Evolutionary conservation across 2,888 invertebrate genomes (phyloP).

Genomic region (Lepidochrysops patricia): DNA sequence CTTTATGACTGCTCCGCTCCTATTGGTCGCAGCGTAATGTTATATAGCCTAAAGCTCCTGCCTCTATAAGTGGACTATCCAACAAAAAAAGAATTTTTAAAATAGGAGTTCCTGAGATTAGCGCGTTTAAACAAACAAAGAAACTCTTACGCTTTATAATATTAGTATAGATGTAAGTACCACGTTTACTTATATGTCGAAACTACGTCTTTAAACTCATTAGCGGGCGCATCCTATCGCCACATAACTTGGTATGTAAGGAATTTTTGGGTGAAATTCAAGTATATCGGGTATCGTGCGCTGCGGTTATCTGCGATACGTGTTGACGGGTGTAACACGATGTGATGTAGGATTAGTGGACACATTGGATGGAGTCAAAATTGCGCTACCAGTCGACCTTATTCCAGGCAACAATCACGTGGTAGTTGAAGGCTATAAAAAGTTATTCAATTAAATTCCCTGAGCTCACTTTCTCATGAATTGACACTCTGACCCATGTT

Average conservation of each 20-base stretch:
- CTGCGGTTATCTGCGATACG: neutral
- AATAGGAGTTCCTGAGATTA: too few species aligned
- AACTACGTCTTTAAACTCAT: too few species aligned
- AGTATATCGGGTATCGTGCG: neutral
- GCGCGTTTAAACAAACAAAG: too few species aligned
- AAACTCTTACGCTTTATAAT: too few species aligned
- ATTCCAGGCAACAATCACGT: slow-evolving; percentile 3
- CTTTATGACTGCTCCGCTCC: too few species aligned
- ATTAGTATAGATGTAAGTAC: too few species aligned
- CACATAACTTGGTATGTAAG: neutral
- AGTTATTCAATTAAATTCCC: slow-evolving; percentile 1
- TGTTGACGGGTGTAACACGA: neutral
- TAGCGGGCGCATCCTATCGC: too few species aligned
- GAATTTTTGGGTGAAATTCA: neutral
- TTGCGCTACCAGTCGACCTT: slow-evolving; percentile 6
- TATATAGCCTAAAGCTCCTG: too few species aligned
- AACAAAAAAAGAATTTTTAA: too few species aligned
- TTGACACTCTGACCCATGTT: neutral
- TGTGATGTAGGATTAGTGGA: neutral
- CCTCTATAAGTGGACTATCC: too few species aligned
- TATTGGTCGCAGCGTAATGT: too few species aligned
- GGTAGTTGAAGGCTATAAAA: slow-evolving; percentile 5
- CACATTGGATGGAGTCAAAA: slow-evolving; percentile 5
- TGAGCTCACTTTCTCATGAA: slow-evolving; percentile 2
- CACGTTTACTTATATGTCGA: too few species aligned